Evolutionary conservation across 2,797 vertebrate species (phyloP), one percentile per base, ranked within the genome.

Genomic region (Danio kyathit): DNA sequence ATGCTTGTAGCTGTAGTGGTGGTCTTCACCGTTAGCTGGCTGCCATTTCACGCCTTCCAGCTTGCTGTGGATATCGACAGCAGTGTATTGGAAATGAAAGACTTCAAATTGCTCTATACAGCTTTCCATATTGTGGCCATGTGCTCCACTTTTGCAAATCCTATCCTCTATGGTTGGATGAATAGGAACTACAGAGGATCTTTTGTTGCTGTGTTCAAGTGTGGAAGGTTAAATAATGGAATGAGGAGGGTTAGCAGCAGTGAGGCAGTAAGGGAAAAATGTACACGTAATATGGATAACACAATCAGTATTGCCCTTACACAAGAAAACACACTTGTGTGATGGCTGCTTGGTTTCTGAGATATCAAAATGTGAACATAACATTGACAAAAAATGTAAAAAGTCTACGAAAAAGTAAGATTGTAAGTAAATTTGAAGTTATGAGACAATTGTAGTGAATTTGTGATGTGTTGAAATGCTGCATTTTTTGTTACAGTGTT

Each of bases 141-240:
- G 97, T 98, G 97, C 87, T 98, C 97, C 0, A 97, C 97, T 0
- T 99, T 97, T 60, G 95, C 95, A 87, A 99, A 99, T 83, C 97
- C 97, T 14, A 94, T 99, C 56, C 95, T 99, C 51, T 99, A 99
- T 0, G 97, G 97, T 60, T 99, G 97, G 97, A 97, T 99, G 97
- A 99, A 99, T 88, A 96, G 89, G 88, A 99, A 97, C 93, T 99
- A 97, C 89, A 93, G 96, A 84, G 92, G 89, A 7, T 96, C 96
- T 7, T 99, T 99, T 87, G 84, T 97, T 52, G 95, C 95, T 0
- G 95, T 96, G 70, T 97, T 94, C 81, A 93, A 93, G 83, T 97
- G 96, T 0, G 92, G 93, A 38, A 88, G 90, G 64, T 74, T 87
- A 6, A 85, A 86, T 49, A 64, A 74, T 0, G 74, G 57, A 38